These are phyloP conservation scores for Zoanthus gigantus DNA, from an alignment of 92 coral and sea anemone species.

Conservation along the genomic window DNA sequence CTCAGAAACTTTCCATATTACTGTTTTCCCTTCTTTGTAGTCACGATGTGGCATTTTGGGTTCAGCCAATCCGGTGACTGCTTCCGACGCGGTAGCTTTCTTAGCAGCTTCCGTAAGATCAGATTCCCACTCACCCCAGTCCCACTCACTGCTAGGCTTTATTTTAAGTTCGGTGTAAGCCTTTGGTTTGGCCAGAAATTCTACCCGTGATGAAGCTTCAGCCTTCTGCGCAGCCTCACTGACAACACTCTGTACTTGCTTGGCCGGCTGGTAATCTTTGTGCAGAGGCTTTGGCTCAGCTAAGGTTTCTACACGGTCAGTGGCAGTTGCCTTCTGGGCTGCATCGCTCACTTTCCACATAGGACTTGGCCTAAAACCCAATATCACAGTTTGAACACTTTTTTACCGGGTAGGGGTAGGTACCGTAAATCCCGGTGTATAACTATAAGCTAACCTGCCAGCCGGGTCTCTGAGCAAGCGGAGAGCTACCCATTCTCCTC, in stretches of 20 bases:
- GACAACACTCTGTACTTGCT: constrained; percentile 82
- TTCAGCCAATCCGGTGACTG: constrained; percentile 70
- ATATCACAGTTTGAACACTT: background rate
- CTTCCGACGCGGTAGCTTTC: constrained; percentile 83
- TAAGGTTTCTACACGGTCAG: constrained; percentile 76
- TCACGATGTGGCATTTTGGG: constrained; percentile 82
- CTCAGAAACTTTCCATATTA: constrained; percentile 84
- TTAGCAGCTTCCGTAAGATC: constrained; percentile 86
- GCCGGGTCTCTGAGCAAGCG: too few species aligned
- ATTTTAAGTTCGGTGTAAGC: constrained; percentile 81
- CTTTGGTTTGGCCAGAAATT: constrained; percentile 78
- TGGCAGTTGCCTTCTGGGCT: constrained; percentile 82
- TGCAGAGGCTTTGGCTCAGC: constrained; percentile 90
- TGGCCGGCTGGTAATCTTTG: constrained; percentile 83
- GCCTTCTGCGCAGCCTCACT: constrained; percentile 86
- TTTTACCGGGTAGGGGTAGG: background rate
- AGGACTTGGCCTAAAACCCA: constrained; percentile 75
- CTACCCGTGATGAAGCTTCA: constrained; percentile 74
- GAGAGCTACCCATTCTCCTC: too few species aligned
- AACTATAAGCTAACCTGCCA: too few species aligned
- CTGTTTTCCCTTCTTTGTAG: constrained; percentile 89
- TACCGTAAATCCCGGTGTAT: too few species aligned
- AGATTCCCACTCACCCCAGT: constrained; percentile 95
- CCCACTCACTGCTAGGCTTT: constrained; percentile 89
- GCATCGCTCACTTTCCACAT: constrained; percentile 88